Base-by-base conservation (phyloP, 2,797 vertebrate species). In the Astyanax mexicanus region DNA sequence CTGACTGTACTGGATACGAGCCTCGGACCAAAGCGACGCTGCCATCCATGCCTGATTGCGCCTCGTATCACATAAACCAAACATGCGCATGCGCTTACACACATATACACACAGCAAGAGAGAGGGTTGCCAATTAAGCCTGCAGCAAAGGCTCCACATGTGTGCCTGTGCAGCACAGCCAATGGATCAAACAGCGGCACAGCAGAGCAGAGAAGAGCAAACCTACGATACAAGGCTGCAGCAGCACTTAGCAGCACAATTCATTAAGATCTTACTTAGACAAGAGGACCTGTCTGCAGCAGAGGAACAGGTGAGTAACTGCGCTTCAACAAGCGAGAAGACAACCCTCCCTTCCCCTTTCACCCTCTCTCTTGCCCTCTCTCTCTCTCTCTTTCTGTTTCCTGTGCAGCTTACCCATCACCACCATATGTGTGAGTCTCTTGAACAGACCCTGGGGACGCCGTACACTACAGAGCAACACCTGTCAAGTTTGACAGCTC, bases 401-500 rank as follows among this genome's bases (percentile, higher is more conserved):
- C 67, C 62, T 78, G 49, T 78, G 2, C 37, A 12, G 21, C 35
- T 51, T 65, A 71, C 77, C 79, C 66, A 57, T 81, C 79, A 76
- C 72, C 64, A 55, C 54, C 81, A 80, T 77, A 77, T 78, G 78
- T 77, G 60, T 32, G 38, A 45, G 47, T 69, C 60, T 51, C 25
- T 71, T 44, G 27, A 66, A 51, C 68, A 60, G 69, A 55, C 81
- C 52, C 11, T 23, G 3, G 72, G 66, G 72, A 80, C 81, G 21
- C 4, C 8, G 37, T 65, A 76, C 58, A 77, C 71, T 69, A 74
- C 52, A 44, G 51, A 64, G 57, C n/a, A 78, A 75, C 72, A 54
- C 73, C 78, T 80, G 81, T 78, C 81, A 80, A 80, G 75, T 75
- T 68, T 75, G 78, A 78, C 75, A 80, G 51, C 75, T 62, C 13